A percentile compares a stretch with the other conserved stretches of the same genome.
phyloP scores from a whole-genome alignment of 2,113 vertebrate genomes.

The Plecturocebus donacophilus region DNA sequence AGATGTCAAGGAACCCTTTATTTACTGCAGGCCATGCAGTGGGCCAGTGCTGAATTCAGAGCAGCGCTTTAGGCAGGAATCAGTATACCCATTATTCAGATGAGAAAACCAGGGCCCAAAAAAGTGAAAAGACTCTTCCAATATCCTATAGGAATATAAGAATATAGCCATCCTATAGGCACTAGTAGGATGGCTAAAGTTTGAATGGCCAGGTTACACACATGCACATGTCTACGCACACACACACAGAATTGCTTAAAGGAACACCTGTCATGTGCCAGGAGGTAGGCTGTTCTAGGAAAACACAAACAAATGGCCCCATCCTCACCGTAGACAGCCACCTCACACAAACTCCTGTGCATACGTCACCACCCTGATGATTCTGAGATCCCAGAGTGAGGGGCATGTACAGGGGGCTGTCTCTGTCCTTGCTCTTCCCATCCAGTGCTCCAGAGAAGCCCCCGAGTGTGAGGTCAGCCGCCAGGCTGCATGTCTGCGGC shows the following conservation, averaged over 20 bases:
- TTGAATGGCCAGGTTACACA: background rate
- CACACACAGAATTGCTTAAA: background rate
- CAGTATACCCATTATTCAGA: background rate
- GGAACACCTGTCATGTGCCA: background rate
- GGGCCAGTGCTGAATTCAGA: too few relatives aligned
- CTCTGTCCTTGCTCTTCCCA: background rate
- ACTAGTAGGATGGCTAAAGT: background rate
- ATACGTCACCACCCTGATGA: accelerated
- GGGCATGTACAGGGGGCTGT: accelerated
- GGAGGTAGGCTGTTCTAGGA: background rate
- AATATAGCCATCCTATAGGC: too few relatives aligned
- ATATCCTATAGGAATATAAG: too few relatives aligned
- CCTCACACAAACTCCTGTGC: too few relatives aligned
- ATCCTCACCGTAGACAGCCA: background rate
- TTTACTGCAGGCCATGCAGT: accelerated
- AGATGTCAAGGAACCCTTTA: too few relatives aligned
- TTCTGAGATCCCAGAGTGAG: background rate
- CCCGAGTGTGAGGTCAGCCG: background rate
- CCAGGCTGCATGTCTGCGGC: background rate
- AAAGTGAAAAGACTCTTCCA: background rate
- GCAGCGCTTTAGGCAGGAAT: background rate
- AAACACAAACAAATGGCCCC: background rate
- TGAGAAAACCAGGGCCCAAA: background rate
- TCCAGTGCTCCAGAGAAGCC: background rate
- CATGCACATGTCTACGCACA: accelerated